Evolutionary conservation across 2,888 invertebrate genomes (phyloP), one percentile per base, ranked within the genome.

Genomic region (Embidobia sp.): DNA sequence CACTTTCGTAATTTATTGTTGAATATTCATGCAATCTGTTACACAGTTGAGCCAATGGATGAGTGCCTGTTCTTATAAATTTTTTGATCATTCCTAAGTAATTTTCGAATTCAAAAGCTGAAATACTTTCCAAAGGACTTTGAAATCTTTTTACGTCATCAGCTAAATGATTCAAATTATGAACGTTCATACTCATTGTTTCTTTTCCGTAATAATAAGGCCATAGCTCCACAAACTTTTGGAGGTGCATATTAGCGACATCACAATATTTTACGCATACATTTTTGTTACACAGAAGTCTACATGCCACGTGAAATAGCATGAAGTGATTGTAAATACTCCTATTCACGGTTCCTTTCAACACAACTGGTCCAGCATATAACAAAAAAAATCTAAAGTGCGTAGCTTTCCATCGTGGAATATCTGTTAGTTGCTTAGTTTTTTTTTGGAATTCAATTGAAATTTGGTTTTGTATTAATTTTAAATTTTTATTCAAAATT

Each of bases 361-460:
- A 61, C 1, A 70, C 70, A 4, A 61, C 5, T 0, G 61, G 53
- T 6, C 70, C 70, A 61, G 26, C 15, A 22, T 70, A 61, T 2
- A 70, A 22, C n/a, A 70, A 19, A 18, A 69, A 10, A 69, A 69
- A 1, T n/a, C 69, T 22, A 46, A 13, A 61, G 46, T 61, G 48
- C 10, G 11, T 18, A 1, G 48, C 48, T 15, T 61, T 61, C 61
- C 61, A 61, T n/a, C n/a, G n/a, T n/a, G n/a, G n/a, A n/a, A n/a
- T n/a, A 5, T 13, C 35, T 35, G 13, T 35, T 15, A 35, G 5
- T 1, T 13, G 3, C n/a, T n/a, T 3, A 15, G n/a, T 35, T 15
- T 35, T 35, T 35, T n/a, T 35, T 35, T 13, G 4, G 15, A 35
- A 35, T 15, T 35, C 35, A 13, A 13, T 13, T 4, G 40, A 19